These are phyloP conservation scores for Tenthredo amoena DNA, from an alignment of 2,888 invertebrate species.

Conservation along the genomic window DNA sequence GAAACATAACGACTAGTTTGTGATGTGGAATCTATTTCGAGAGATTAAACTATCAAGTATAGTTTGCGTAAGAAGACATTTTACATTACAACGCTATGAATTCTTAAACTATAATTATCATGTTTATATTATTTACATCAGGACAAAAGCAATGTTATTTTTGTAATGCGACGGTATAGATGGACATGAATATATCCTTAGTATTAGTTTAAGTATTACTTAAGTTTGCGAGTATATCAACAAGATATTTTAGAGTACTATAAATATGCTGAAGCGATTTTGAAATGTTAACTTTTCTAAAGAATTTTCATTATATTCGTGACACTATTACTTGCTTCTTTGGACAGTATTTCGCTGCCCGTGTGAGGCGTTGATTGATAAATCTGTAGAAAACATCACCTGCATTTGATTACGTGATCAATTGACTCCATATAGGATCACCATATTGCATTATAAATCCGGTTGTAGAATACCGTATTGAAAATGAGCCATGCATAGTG, in stretches of 20 bases:
- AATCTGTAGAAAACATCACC: background rate
- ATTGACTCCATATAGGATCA: background rate
- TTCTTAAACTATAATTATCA: background rate
- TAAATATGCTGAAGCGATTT: background rate
- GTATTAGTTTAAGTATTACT: conserved; percentile 20
- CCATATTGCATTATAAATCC: background rate
- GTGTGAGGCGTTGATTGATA: background rate
- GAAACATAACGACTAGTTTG: conserved; percentile 9
- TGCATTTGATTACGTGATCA: background rate
- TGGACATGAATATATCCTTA: background rate
- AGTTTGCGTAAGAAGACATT: background rate
- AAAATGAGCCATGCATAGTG: background rate
- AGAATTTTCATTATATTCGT: background rate
- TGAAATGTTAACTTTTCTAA: background rate
- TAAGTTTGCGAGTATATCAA: conserved; percentile 1
- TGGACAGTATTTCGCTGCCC: background rate
- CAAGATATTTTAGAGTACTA: conserved; percentile 9
- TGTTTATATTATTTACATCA: background rate
- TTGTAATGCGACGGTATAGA: background rate
- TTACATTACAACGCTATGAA: background rate
- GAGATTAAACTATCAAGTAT: background rate
- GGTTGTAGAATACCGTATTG: background rate
- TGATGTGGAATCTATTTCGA: background rate
- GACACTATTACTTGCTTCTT: background rate
- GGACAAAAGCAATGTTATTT: background rate